A percentile compares a stretch with the other conserved stretches of the same genome.
Conservation (phyloP, 1,140 invertebrate genomes). For the Brachionus rubens region DNA sequence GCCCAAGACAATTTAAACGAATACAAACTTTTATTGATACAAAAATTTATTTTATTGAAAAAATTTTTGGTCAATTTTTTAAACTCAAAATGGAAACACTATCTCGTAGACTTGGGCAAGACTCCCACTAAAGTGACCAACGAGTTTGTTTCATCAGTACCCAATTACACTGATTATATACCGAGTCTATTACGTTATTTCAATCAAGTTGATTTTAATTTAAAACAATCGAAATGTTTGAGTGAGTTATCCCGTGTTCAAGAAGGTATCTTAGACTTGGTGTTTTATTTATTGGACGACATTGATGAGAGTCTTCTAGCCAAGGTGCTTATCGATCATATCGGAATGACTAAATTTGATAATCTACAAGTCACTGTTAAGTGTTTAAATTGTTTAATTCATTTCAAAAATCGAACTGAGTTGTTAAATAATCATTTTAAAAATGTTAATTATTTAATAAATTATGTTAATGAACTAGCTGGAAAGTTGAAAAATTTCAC, state of each 20-base stretch:
- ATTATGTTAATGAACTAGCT: slow-evolving; percentile 3
- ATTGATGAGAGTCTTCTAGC: background rate
- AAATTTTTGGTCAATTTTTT: slow-evolving; percentile 6
- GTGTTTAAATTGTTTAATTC: background rate
- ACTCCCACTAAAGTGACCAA: background rate
- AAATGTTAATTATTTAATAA: background rate
- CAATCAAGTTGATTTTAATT: slow-evolving; percentile 22
- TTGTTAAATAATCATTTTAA: background rate
- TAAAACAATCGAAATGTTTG: background rate
- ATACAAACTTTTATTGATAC: background rate
- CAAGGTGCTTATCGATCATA: background rate
- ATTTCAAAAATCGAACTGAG: background rate
- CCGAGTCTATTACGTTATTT: slow-evolving; percentile 1
- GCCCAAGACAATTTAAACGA: background rate
- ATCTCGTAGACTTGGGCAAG: background rate
- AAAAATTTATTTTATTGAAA: background rate
- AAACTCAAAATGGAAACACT: background rate
- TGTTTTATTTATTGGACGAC: background rate
- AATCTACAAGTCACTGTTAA: background rate
- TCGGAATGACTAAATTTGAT: background rate
- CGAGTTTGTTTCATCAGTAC: background rate
- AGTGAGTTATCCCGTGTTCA: background rate
- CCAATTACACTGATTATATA: background rate
- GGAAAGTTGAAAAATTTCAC: background rate
- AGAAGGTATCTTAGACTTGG: slow-evolving; percentile 1